Evolutionary conservation across 2,113 vertebrate genomes (phyloP).

Genomic region (Telmatochromis bifrenatus): DNA sequence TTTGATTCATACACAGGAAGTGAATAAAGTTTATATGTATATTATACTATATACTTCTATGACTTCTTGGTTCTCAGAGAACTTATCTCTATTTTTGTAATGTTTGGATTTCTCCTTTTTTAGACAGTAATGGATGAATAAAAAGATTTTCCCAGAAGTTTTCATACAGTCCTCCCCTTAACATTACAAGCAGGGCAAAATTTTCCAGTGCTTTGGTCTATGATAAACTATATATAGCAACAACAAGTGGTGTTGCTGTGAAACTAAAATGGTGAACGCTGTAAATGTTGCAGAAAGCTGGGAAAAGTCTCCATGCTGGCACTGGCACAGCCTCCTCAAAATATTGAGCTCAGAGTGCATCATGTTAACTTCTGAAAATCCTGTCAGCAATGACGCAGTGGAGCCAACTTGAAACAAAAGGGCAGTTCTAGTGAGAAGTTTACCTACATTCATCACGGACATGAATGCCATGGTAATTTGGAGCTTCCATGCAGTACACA

Average conservation of each 20-base stretch:
- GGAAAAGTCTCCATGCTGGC: accelerated
- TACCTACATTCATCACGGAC: neutral
- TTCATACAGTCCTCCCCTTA: neutral
- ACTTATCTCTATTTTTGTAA: neutral
- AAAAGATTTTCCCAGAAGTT: neutral
- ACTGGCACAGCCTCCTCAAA: neutral
- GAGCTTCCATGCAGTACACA: neutral
- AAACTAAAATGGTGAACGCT: neutral
- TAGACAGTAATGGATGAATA: neutral
- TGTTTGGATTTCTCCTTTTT: neutral
- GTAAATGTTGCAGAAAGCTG: neutral
- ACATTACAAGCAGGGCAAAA: neutral
- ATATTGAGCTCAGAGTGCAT: neutral
- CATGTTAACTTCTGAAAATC: neutral
- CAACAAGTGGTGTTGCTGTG: neutral
- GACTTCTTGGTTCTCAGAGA: neutral
- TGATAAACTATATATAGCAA: neutral
- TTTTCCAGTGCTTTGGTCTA: neutral
- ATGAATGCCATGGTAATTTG: neutral
- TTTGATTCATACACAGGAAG: neutral
- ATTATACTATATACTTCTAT: neutral
- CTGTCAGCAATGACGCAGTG: neutral
- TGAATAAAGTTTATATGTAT: accelerated
- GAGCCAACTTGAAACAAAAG: neutral
- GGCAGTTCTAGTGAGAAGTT: neutral